A percentile compares a stretch with the other conserved stretches of the same genome.
Conservation (phyloP, 2,113 vertebrate genomes). For the Corythornis vintsioides region DNA sequence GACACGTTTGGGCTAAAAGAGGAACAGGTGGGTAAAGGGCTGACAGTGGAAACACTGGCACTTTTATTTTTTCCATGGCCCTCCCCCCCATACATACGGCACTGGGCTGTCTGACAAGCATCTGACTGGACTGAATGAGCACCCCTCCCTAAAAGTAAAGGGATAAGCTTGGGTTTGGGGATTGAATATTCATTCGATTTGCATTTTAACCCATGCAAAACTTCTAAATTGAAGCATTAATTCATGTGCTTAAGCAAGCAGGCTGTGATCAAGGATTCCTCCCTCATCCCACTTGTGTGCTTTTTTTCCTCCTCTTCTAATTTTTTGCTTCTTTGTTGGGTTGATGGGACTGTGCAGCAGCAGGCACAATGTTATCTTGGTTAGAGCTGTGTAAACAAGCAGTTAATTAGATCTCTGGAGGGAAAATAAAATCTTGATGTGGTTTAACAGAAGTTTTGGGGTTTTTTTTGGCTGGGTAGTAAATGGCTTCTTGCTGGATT, state of each 20-base stretch:
- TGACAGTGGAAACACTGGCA: conserved; percentile 38
- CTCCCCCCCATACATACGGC: not conserved
- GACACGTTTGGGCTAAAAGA: conserved; percentile 42
- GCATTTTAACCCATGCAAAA: not conserved
- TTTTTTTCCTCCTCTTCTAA: accelerated
- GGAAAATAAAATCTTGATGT: not conserved
- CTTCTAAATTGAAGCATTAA: not conserved
- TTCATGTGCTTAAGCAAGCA: accelerated
- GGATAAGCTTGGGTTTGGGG: not conserved
- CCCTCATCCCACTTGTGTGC: not conserved
- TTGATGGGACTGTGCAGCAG: not conserved
- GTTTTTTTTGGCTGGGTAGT: not conserved
- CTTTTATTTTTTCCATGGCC: conserved; percentile 33
- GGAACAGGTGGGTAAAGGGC: conserved; percentile 68
- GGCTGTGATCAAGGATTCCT: not conserved
- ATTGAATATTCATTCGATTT: not conserved
- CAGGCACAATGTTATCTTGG: not conserved
- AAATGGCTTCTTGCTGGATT: not conserved
- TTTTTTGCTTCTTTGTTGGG: not conserved
- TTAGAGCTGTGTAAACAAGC: not conserved
- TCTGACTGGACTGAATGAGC: not conserved
- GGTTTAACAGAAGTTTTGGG: not conserved
- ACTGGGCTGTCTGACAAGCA: not conserved
- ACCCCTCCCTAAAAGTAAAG: not conserved
- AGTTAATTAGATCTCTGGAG: not conserved